Evolutionary conservation across 1,140 invertebrate species (phyloP).

Genomic region (Drosophila kanapiae): DNA sequence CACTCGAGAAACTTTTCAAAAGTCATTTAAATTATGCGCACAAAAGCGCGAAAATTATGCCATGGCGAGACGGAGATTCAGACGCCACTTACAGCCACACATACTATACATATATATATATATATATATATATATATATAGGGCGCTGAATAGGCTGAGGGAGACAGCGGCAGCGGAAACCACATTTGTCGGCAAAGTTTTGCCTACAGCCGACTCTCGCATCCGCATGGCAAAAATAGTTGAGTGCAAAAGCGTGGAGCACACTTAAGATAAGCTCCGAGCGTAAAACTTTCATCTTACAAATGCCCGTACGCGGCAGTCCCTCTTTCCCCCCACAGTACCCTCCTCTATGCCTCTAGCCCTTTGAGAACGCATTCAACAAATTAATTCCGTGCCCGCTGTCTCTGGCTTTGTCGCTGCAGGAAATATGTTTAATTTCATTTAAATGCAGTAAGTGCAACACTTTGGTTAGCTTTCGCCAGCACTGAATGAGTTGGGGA

Average conservation of each 20-base stretch:
- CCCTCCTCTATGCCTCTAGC: conserved; percentile 5
- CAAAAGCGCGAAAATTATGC: conserved; percentile 83
- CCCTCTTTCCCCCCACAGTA: background rate
- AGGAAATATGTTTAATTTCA: conserved; percentile 83
- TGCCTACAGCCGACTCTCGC: conserved; percentile 55
- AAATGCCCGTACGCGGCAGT: conserved; percentile 54
- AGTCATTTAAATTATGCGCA: conserved; percentile 83
- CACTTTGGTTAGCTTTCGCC: conserved; percentile 72
- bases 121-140: background rate
- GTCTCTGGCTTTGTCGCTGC: conserved; percentile 63
- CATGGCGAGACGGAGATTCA: conserved; percentile 67
- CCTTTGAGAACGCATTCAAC: conserved; percentile 63
- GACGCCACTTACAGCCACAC: conserved; percentile 73
- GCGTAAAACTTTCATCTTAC: conserved; percentile 81
- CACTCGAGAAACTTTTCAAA: conserved; percentile 82
- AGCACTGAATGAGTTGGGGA: conserved; percentile 11
- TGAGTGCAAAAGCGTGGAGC: conserved; percentile 80
- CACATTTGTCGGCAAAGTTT: conserved; percentile 82
- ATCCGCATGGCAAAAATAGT: conserved; percentile 64
- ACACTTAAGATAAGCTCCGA: conserved; percentile 81
- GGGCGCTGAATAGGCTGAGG: conserved; percentile 4
- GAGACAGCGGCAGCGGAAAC: conserved; percentile 55
- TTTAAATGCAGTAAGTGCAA: conserved; percentile 82
- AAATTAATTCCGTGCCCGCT: conserved; percentile 76
- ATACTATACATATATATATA: background rate